Evolutionary conservation across 30 jellyfish, hydroid and myxozoan genomes (phyloP).

Genomic region (Sanderia malayensis): DNA sequence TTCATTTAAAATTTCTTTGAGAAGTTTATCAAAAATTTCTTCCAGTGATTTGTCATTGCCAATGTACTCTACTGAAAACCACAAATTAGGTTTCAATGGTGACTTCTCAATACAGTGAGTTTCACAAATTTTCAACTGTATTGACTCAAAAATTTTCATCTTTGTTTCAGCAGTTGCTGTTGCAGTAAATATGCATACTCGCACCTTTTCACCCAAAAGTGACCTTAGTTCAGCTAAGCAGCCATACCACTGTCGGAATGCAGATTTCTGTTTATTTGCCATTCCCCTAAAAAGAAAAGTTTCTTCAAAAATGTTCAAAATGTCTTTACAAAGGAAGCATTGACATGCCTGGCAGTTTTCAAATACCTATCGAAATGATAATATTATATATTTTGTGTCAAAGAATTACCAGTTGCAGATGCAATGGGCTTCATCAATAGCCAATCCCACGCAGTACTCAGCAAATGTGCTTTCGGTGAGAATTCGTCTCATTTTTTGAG

Average conservation of each 20-base stretch:
- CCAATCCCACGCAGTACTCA: slow-evolving; percentile 22
- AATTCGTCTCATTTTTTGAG: slow-evolving; percentile 1
- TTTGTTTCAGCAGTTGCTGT: background rate
- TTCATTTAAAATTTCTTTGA: background rate
- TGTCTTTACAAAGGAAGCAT: too few species aligned
- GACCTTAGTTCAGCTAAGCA: slow-evolving; percentile 2
- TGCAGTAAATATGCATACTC: background rate
- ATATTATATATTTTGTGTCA: too few species aligned
- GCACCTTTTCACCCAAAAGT: background rate
- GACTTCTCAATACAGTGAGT: background rate
- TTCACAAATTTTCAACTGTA: background rate
- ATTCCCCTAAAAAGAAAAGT: slow-evolving; percentile 9
- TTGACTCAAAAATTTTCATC: background rate
- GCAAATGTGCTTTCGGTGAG: slow-evolving; percentile 6
- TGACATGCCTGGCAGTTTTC: too few species aligned
- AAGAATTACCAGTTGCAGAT: slow-evolving; percentile 10
- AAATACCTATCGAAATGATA: too few species aligned
- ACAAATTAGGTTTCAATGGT: background rate
- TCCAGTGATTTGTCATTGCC: background rate
- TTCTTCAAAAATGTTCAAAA: too few species aligned
- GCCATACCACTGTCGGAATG: slow-evolving; percentile 25
- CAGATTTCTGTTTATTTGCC: slow-evolving; percentile 4
- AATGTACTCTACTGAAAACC: background rate
- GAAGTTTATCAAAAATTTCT: background rate
- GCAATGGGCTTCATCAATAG: slow-evolving; percentile 23